Conservation (phyloP, 92 coral and sea anemone species). For the Palythoa grandiflora region DNA sequence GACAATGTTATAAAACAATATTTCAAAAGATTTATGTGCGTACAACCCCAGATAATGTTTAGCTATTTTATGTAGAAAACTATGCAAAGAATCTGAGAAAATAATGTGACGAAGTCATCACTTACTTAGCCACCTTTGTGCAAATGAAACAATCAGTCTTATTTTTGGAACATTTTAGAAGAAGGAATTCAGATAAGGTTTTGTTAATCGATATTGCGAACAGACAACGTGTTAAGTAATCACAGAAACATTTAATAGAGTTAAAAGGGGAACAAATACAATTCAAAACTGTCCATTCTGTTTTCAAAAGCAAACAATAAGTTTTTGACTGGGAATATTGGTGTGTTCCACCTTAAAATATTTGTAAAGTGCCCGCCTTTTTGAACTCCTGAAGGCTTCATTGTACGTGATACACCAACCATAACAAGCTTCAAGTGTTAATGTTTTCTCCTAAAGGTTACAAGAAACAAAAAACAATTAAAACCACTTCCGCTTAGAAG, state of each 20-base stretch:
- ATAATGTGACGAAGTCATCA: slow-evolving; percentile 19
- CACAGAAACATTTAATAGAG: slow-evolving; percentile 8
- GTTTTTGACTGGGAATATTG: slow-evolving; percentile 3
- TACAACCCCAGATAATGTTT: background rate
- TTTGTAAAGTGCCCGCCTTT: slow-evolving; percentile 4
- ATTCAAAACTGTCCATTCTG: background rate
- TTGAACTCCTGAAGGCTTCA: background rate
- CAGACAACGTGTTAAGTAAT: slow-evolving; percentile 1
- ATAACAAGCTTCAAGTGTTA: background rate
- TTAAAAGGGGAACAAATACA: slow-evolving; percentile 32
- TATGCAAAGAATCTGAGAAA: slow-evolving; percentile 34
- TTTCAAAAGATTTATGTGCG: background rate
- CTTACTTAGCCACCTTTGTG: slow-evolving; percentile 7
- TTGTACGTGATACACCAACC: background rate
- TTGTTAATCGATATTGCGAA: background rate
- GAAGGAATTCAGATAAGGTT: slow-evolving; percentile 35
- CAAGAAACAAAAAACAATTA: background rate
- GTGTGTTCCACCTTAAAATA: slow-evolving; percentile 22
- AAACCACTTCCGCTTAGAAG: slow-evolving; percentile 26
- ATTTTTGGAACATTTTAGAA: background rate
- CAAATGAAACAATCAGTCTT: background rate
- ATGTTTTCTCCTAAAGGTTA: background rate
- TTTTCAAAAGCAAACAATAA: background rate
- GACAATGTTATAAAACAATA: background rate
- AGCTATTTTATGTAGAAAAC: slow-evolving; percentile 5